phyloP scores from a whole-genome alignment of 2,888 invertebrate species.

The Athripsodes cinereus region DNA sequence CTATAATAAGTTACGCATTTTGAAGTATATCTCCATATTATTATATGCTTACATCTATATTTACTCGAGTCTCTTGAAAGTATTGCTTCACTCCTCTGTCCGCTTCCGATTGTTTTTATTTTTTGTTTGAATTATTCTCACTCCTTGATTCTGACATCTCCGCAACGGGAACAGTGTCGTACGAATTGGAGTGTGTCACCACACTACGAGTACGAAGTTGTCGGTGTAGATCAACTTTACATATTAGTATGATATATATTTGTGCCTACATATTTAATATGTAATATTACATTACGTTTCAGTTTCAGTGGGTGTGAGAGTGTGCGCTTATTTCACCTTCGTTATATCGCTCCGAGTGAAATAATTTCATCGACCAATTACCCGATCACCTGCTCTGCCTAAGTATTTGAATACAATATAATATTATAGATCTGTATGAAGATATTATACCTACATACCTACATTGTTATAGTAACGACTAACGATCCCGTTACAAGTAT shows the following conservation, averaged over 20 bases:
- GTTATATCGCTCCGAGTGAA: neutral
- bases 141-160: too few relatives aligned
- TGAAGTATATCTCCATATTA: constrained; percentile 4
- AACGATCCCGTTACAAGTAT: too few relatives aligned
- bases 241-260: too few relatives aligned
- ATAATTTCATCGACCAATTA: neutral
- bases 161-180: neutral
- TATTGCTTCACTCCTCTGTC: neutral
- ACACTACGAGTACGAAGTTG: neutral
- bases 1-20: constrained; percentile 20
- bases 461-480: too few relatives aligned
- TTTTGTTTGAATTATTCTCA: neutral
- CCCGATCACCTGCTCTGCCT: neutral
- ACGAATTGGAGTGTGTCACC: neutral
- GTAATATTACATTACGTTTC: too few relatives aligned
- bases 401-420: too few relatives aligned
- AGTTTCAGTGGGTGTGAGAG: too few relatives aligned
- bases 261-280: too few relatives aligned
- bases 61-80: constrained; percentile 9
- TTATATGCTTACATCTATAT: constrained; percentile 12
- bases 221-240: too few relatives aligned
- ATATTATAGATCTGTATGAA: too few relatives aligned
- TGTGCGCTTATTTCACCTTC: neutral
- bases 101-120: constrained; percentile 16
- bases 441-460: too few relatives aligned